Evolutionary conservation across 2,888 invertebrate genomes (phyloP), one percentile per base, ranked within the genome.

Genomic region (Sylvicola cinctus): DNA sequence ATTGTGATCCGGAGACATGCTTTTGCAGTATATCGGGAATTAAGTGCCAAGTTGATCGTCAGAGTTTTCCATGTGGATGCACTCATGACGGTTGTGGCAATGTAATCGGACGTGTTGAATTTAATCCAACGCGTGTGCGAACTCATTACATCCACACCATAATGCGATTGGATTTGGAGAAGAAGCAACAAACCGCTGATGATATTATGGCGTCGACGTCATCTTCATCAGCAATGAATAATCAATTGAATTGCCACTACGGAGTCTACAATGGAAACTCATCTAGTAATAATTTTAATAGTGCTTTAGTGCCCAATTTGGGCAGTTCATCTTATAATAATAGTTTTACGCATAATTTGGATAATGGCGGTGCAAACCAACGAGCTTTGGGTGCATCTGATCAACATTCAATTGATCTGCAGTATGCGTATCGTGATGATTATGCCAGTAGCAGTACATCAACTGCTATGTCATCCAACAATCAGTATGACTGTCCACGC

Each of bases 81-180:
- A 79, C 84, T 3, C 74, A 85, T 44, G 91, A 91, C 47, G 87
- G 88, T 32, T 96, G 96, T 58, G 78, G 75, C 39, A 96, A 96
- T 54, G 74, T 77, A 1, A 71, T 77, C 31, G 96, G 96, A 4
- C 70, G 96, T 41, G 84, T 95, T 42, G 95, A 95, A 57, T 96
- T 96, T 54, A 93, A 93, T 55, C 91, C 93, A 1, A 74, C 87
- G 26, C 70, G 95, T 42, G 95, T 96, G 5, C 71, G 91, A 41
- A 91, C 91, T 12, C 96, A 96, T 60, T 95, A 91, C 51, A 88
- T 95, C 46, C 91, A 93, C 51, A 96, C 95, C 0, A 66, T 95
- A 34, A 91, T 93, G 91, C 70, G 91, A 40, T 55, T 91, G 42
- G 81, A 87, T 42, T 60, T 88, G 46, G 88, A 88, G 56, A 85